Percentiles rank a stretch among this genome's conserved stretches.
phyloP scores from a whole-genome alignment of 2,113 vertebrate species.

The Siniperca chuatsi region DNA sequence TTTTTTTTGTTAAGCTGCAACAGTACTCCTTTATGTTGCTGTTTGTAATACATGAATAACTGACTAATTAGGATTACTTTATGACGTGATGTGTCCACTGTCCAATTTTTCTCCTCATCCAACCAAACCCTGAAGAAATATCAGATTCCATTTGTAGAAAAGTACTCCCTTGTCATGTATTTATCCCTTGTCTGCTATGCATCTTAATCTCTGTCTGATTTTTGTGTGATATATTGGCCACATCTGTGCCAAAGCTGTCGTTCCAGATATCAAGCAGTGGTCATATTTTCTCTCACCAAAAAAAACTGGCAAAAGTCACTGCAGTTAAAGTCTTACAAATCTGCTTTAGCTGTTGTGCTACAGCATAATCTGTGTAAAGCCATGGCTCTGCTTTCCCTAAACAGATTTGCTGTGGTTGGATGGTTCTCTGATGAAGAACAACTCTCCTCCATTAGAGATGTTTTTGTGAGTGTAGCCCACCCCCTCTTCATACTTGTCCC shows the following conservation, averaged over 20 bases:
- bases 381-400: slow-evolving; percentile 69
- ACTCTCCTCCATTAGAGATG: slow-evolving; percentile 69
- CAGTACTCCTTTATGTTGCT: not conserved
- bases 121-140: not conserved
- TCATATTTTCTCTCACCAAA: slow-evolving; percentile 53
- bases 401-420: slow-evolving; percentile 71
- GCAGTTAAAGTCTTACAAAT: slow-evolving; percentile 74
- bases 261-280: slow-evolving; percentile 46
- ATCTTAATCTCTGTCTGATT: slow-evolving; percentile 30
- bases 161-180: not conserved
- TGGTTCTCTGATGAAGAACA: slow-evolving; percentile 66
- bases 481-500: slow-evolving; percentile 33
- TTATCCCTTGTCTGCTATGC: slow-evolving; percentile 10
- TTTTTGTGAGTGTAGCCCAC: slow-evolving; percentile 53
- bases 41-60: slow-evolving; percentile 26
- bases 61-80: slow-evolving; percentile 5
- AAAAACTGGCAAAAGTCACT: slow-evolving; percentile 51
- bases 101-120: not conserved
- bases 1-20: not conserved
- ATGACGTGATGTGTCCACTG: not conserved
- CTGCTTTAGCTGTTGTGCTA: slow-evolving; percentile 78
- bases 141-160: not conserved
- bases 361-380: slow-evolving; percentile 79
- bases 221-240: slow-evolving; percentile 26
- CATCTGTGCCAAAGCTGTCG: slow-evolving; percentile 48